A percentile compares a stretch with the other conserved stretches of the same genome.
Evolutionary conservation across 2,888 invertebrate genomes (phyloP).

Genomic region (Buathra laborator): DNA sequence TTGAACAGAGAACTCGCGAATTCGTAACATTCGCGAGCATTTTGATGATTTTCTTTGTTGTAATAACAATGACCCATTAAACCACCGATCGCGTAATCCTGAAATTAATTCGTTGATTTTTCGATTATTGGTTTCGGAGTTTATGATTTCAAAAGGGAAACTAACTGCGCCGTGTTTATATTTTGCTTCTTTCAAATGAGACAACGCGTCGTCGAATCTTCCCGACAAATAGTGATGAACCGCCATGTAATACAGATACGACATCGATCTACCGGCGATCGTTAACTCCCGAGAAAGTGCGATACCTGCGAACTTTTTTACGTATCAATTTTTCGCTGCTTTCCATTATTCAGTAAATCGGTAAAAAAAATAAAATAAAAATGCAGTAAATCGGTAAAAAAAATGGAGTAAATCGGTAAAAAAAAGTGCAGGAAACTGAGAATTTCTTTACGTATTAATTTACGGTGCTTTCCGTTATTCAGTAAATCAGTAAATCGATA

Average conservation of each 20-base stretch:
- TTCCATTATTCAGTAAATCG: too few species aligned
- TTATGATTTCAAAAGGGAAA: background rate
- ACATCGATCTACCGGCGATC: slow-evolving; percentile 67
- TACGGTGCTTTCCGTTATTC: too few species aligned
- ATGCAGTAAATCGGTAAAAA: too few species aligned
- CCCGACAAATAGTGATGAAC: slow-evolving; percentile 76
- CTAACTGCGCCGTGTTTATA: slow-evolving; percentile 75
- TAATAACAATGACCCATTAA: slow-evolving; percentile 77
- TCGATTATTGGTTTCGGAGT: background rate
- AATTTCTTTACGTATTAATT: slow-evolving; percentile 37
- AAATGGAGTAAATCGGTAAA: too few species aligned
- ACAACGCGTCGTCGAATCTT: slow-evolving; percentile 75
- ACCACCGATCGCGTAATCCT: slow-evolving; percentile 78
- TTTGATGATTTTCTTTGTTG: slow-evolving; percentile 65
- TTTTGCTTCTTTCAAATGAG: slow-evolving; percentile 74
- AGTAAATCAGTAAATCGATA: too few species aligned
- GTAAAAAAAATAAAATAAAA: too few species aligned
- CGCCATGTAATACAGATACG: slow-evolving; percentile 76
- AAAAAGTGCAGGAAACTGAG: slow-evolving; percentile 60
- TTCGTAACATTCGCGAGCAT: slow-evolving; percentile 76
- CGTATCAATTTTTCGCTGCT: too few species aligned
- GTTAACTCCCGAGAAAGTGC: slow-evolving; percentile 76
- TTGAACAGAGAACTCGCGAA: slow-evolving; percentile 74
- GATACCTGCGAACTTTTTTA: slow-evolving; percentile 75
- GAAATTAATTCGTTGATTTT: slow-evolving; percentile 15